Percentiles rank a stretch among this genome's conserved stretches.
phyloP scores from a whole-genome alignment of 2,888 invertebrate genomes.

The Scelioninae gen. 1 region DNA sequence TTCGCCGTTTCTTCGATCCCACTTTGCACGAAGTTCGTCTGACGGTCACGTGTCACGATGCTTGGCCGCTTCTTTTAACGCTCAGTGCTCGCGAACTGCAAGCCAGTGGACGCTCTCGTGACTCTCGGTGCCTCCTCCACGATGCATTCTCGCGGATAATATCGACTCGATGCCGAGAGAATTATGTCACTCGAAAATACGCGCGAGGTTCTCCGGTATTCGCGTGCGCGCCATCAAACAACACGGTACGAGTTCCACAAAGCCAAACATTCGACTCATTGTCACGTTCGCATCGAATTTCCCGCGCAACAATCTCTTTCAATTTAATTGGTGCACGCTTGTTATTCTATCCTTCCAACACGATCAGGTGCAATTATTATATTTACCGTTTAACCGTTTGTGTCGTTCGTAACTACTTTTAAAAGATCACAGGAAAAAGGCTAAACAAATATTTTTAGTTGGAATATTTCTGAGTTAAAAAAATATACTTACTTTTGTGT shows the following conservation, averaged over 20 bases:
- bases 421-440: background rate
- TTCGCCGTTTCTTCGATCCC: slow-evolving; percentile 54
- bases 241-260: slow-evolving; percentile 8
- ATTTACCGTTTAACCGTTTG: slow-evolving; percentile 22
- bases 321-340: slow-evolving; percentile 37
- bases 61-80: slow-evolving; percentile 39
- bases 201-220: slow-evolving; percentile 48
- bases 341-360: slow-evolving; percentile 32
- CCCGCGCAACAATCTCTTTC: slow-evolving; percentile 23
- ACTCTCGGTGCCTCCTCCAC: slow-evolving; percentile 65
- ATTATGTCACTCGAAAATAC: slow-evolving; percentile 73
- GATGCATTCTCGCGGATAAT: slow-evolving; percentile 68
- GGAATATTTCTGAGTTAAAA: no score
- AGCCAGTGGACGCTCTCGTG: slow-evolving; percentile 56
- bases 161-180: slow-evolving; percentile 69
- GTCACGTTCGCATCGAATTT: slow-evolving; percentile 24
- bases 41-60: slow-evolving; percentile 65
- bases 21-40: slow-evolving; percentile 61
- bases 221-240: slow-evolving; percentile 50
- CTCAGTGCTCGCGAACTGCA: slow-evolving; percentile 16
- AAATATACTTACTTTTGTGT: no score
- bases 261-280: slow-evolving; percentile 21
- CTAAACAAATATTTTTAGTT: no score
- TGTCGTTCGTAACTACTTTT: background rate
- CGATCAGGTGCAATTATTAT: slow-evolving; percentile 42